A percentile compares a stretch with the other conserved stretches of the same genome.
phyloP scores from a whole-genome alignment of 2,888 invertebrate genomes.

The Dolichomitus sp. region DNA sequence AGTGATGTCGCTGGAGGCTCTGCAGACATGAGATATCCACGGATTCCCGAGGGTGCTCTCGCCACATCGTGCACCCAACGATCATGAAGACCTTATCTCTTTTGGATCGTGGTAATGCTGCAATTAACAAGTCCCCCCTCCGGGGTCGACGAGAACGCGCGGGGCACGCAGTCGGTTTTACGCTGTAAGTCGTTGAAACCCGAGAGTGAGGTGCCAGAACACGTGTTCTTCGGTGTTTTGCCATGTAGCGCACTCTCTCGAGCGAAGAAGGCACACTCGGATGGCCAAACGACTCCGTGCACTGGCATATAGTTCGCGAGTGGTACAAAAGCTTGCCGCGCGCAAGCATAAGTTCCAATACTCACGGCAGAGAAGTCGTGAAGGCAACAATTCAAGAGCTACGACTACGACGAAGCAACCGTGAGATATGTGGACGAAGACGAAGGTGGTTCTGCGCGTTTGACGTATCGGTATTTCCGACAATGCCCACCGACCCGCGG shows the following conservation, averaged over 20 bases:
- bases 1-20: conserved; percentile 13
- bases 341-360: conserved; percentile 34
- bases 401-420: conserved; percentile 50
- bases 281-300: conserved; percentile 40
- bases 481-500: conserved; percentile 23
- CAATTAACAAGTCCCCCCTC: conserved; percentile 66
- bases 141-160: conserved; percentile 14
- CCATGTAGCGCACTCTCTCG: conserved; percentile 50
- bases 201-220: conserved; percentile 75
- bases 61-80: conserved; percentile 20
- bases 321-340: conserved; percentile 58
- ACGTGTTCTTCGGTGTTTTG: conserved; percentile 77
- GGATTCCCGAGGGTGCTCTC: conserved; percentile 42
- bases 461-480: conserved; percentile 72
- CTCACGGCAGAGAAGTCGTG: conserved; percentile 13
- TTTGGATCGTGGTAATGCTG: conserved; percentile 68
- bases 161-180: conserved; percentile 66
- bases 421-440: conserved; percentile 56
- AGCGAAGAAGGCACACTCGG: conserved; percentile 24
- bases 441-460: conserved; percentile 44
- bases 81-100: conserved; percentile 67
- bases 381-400: conserved; percentile 18
- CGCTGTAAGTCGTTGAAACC: conserved; percentile 62
- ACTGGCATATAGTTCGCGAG: conserved; percentile 40
- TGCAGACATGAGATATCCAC: conserved; percentile 7